phyloP scores from a whole-genome alignment of 2,797 vertebrate species.

The Chaunax sp. region DNA sequence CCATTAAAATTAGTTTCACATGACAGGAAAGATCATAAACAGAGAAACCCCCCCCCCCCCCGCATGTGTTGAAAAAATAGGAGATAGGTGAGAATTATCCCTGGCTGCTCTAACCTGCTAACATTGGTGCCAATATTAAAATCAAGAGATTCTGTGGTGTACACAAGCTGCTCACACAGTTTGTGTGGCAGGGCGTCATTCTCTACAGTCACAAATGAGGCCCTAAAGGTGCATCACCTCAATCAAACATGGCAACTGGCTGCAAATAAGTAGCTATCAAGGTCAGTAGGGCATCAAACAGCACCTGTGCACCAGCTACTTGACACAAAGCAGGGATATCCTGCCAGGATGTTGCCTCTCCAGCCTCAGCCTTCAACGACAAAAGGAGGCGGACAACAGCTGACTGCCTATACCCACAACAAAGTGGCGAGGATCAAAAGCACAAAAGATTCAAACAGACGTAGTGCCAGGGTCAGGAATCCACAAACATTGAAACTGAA shows the following conservation, averaged over 20 bases:
- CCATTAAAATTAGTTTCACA: background rate
- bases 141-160: too few species aligned
- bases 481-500: slow-evolving; percentile 21
- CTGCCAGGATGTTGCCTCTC: slow-evolving; percentile 61
- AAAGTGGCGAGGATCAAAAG: slow-evolving; percentile 42
- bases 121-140: too few species aligned
- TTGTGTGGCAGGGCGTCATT: background rate
- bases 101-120: too few species aligned
- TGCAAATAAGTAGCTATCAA: slow-evolving; percentile 45
- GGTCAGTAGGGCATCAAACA: slow-evolving; percentile 49
- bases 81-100: too few species aligned
- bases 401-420: slow-evolving; percentile 50
- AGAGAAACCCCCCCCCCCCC: too few species aligned
- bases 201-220: background rate
- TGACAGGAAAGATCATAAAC: slow-evolving; percentile 7
- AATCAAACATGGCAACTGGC: slow-evolving; percentile 43
- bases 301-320: slow-evolving; percentile 64
- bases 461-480: slow-evolving; percentile 13
- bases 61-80: too few species aligned
- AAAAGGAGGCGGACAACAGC: slow-evolving; percentile 57
- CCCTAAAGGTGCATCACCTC: slow-evolving; percentile 21
- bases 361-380: slow-evolving; percentile 40
- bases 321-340: slow-evolving; percentile 69
- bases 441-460: slow-evolving; percentile 16
- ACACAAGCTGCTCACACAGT: too few species aligned